These are phyloP conservation scores for Numenius phaeopus DNA, from an alignment of 2,797 vertebrate genomes.

Conservation along the genomic window DNA sequence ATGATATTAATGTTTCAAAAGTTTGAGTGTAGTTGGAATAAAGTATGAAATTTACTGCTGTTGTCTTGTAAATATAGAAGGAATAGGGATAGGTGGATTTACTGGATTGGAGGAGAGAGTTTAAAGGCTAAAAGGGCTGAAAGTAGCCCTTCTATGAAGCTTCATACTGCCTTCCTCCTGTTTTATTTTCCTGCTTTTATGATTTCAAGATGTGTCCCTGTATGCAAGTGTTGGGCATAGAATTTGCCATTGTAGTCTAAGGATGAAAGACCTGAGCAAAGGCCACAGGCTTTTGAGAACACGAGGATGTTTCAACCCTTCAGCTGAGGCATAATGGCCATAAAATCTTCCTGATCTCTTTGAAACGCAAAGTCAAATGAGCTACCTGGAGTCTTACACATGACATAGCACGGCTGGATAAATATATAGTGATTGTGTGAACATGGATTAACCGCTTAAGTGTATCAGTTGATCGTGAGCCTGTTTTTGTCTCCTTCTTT, in stretches of 20 bases:
- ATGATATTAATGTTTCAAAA: background rate
- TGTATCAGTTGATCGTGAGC: background rate
- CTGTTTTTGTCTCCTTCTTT: background rate
- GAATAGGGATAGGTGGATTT: background rate
- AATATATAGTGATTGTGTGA: background rate
- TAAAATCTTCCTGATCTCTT: background rate
- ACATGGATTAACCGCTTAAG: background rate
- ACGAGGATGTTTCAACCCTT: background rate
- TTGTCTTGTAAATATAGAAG: background rate
- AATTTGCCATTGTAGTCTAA: background rate
- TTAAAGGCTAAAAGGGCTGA: background rate
- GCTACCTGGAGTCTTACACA: background rate
- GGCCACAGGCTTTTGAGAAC: background rate
- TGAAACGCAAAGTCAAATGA: background rate
- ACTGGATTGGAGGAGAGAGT: background rate
- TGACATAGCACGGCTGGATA: background rate
- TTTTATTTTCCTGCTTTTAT: background rate
- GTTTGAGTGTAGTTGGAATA: background rate
- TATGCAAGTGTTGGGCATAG: background rate
- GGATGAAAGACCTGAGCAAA: background rate
- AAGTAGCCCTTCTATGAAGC: background rate
- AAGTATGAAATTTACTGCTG: background rate
- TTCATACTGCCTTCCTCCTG: background rate
- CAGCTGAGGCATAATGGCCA: background rate
- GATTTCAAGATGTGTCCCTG: background rate